phyloP scores from a whole-genome alignment of 53 echinoderm and acorn worm genomes.

The Patiria pectinifera region DNA sequence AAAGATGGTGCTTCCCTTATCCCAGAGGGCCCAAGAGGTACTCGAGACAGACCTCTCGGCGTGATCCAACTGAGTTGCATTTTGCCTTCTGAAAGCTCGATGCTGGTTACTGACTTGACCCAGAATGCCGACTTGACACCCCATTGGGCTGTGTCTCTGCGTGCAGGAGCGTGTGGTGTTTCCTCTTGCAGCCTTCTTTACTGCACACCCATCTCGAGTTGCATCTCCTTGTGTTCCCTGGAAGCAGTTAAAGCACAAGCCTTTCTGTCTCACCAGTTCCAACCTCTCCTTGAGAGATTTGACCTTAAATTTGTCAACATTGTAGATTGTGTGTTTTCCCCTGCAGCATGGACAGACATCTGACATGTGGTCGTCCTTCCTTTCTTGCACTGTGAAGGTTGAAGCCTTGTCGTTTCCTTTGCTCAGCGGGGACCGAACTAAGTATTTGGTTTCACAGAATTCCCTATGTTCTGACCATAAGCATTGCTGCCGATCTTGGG shows the following conservation, averaged over 20 bases:
- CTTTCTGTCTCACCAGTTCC: slow-evolving; percentile 32
- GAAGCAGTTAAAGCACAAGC: slow-evolving; percentile 78
- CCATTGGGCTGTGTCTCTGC: not conserved
- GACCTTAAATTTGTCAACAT: slow-evolving; percentile 61
- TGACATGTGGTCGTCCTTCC: not conserved
- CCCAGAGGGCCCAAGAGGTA: slow-evolving; percentile 76
- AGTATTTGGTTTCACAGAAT: slow-evolving; percentile 22
- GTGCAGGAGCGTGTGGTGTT: slow-evolving; percentile 76
- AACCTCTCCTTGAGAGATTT: slow-evolving; percentile 64
- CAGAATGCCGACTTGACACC: slow-evolving; percentile 48
- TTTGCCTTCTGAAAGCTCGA: slow-evolving; percentile 4
- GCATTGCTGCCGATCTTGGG: slow-evolving; percentile 62
- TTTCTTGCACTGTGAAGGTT: slow-evolving; percentile 16
- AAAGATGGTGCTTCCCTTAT: slow-evolving; percentile 77
- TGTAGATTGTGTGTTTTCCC: slow-evolving; percentile 46
- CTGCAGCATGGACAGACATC: slow-evolving; percentile 58
- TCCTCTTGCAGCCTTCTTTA: slow-evolving; percentile 66
- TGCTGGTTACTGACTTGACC: slow-evolving; percentile 53
- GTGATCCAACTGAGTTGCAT: slow-evolving; percentile 18
- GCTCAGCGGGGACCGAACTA: not conserved
- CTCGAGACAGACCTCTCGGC: slow-evolving; percentile 62
- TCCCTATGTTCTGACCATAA: slow-evolving; percentile 65
- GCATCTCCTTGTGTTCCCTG: slow-evolving; percentile 58
- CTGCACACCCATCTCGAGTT: slow-evolving; percentile 36
- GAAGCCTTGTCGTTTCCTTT: slow-evolving; percentile 11